Evolutionary conservation across 2,113 vertebrate genomes (phyloP), one percentile per base, ranked within the genome.

Genomic region (Coryphaenoides rupestris): DNA sequence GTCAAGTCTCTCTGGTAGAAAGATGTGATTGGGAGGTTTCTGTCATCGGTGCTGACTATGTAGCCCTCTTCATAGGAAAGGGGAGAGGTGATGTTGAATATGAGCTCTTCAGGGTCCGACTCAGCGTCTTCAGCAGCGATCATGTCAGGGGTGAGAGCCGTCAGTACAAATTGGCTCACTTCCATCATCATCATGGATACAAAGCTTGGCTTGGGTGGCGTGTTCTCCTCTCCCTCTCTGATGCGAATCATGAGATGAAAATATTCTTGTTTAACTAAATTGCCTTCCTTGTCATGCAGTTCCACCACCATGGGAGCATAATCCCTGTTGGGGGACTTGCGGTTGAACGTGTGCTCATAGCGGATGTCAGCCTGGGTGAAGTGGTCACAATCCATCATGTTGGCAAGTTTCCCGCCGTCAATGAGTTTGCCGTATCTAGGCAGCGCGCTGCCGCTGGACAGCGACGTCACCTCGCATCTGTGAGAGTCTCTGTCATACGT

Each of bases 171-270:
- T 83, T 98, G 96, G 71, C 94, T 93, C 53, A 98, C 93, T 73
- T 98, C 96, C 95, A 97, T 93, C 96, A 96, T 96, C 73, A 98
- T 94, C 95, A 95, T 98, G 14, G 95, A 92, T 75, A 94, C 84
- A 52, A 98, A 96, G 80, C 96, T 97, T 60, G 96, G 95, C 67
- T 92, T 96, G 14, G 96, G 96, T 0, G 93, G 82, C 0, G 89
- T 91, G 46, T 98, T 98, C 80, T 93, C 92, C 0, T 80, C 71
- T 0, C 96, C 96, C 1, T 87, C 91, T 19, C 89, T 90, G 64
- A 98, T 94, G 5, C 93, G 90, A 50, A 97, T 90, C 82, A 95
- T 87, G 6, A 98, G 87, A 64, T 97, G 93, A 77, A 98, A 98
- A 77, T 94, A 93, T 74, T 98, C 96, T 0, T 92, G 93, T 60